Conservation (phyloP, 2,888 invertebrate species). For the Brachyptera putata region DNA sequence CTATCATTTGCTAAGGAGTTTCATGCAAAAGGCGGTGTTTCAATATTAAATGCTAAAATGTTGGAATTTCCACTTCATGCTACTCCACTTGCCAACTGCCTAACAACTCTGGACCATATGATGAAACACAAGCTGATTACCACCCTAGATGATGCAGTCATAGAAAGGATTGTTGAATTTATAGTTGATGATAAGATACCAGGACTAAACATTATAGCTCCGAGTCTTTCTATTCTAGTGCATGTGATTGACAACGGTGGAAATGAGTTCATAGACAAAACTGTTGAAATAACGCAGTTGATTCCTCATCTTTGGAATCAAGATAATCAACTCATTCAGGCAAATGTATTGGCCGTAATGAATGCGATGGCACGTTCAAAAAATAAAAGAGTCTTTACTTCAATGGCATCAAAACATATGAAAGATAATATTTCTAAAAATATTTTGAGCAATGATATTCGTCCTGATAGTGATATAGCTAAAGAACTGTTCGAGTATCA, state of each 20-base stretch:
- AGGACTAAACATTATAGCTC: neutral
- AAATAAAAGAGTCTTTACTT: neutral
- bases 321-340: slow-evolving; percentile 22
- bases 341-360: slow-evolving; percentile 23
- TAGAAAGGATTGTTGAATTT: slow-evolving; percentile 18
- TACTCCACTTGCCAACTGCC: slow-evolving; percentile 9
- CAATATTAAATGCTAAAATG: slow-evolving; percentile 10
- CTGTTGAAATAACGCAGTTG: slow-evolving; percentile 16
- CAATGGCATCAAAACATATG: slow-evolving; percentile 15
- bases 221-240: slow-evolving; percentile 17
- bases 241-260: slow-evolving; percentile 1
- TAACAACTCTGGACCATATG: slow-evolving; percentile 13
- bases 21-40: slow-evolving; percentile 1
- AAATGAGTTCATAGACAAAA: slow-evolving; percentile 8
- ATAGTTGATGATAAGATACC: slow-evolving; percentile 7
- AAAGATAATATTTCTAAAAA: slow-evolving; percentile 23
- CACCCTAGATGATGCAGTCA: neutral
- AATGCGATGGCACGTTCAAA: slow-evolving; percentile 19
- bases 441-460: neutral
- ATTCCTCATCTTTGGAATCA: slow-evolving; percentile 23
- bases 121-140: slow-evolving; percentile 14
- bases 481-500: slow-evolving; percentile 27
- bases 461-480: neutral
- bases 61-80: neutral
- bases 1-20: slow-evolving; percentile 26